Evolutionary conservation across 1,140 invertebrate genomes (phyloP).

Genomic region (Bombus sylvicola): DNA sequence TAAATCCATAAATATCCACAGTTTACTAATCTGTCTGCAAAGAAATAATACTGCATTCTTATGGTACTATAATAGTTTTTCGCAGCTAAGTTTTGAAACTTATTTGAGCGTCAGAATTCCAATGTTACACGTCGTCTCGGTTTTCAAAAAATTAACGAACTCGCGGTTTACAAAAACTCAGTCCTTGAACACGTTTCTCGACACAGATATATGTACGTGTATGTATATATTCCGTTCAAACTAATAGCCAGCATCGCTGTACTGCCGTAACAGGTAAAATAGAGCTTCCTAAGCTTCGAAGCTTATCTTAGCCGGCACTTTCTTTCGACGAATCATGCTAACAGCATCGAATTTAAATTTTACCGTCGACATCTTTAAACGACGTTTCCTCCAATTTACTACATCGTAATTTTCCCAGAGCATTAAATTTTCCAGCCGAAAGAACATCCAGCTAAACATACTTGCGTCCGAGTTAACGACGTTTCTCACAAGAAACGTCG

Average conservation of each 20-base stretch:
- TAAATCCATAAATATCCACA: background rate
- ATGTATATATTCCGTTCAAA: background rate
- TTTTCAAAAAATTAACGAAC: background rate
- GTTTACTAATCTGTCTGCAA: background rate
- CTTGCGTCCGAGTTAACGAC: background rate
- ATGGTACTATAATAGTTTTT: background rate
- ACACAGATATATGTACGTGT: background rate
- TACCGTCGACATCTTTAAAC: background rate
- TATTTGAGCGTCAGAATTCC: background rate
- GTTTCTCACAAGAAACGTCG: background rate
- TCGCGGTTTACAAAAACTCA: background rate
- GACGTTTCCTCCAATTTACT: too few species aligned
- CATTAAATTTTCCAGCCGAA: background rate
- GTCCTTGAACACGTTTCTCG: background rate
- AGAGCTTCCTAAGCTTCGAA: background rate
- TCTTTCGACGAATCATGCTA: background rate
- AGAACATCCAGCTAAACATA: background rate
- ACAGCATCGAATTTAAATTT: constrained; percentile 13
- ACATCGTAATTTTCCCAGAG: background rate
- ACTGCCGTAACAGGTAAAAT: background rate
- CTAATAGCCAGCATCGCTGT: background rate
- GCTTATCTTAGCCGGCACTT: background rate
- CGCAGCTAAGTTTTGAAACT: background rate
- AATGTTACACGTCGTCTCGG: too few species aligned
- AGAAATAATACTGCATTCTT: too few species aligned